A percentile compares a stretch with the other conserved stretches of the same genome.
Conservation (phyloP, 2,888 invertebrate genomes). For the Rhimphoctona megacephalus region DNA sequence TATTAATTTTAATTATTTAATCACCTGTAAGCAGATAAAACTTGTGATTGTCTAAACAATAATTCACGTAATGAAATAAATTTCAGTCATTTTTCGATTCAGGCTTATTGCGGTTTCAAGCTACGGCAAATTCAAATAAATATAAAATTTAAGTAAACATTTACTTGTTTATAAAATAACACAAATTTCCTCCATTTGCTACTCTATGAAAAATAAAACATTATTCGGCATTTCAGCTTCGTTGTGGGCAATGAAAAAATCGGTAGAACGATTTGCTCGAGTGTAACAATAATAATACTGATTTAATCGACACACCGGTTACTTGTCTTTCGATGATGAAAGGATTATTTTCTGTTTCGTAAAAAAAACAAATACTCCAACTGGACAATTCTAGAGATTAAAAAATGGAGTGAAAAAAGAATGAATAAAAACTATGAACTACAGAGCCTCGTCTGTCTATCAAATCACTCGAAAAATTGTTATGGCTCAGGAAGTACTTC, state of each 20-base stretch:
- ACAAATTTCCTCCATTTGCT: background rate
- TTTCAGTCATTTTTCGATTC: background rate
- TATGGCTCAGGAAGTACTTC: slow-evolving; percentile 30
- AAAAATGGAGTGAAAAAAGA: slow-evolving; percentile 23
- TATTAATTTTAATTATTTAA: no score
- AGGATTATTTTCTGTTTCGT: slow-evolving; percentile 1
- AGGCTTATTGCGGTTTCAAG: background rate
- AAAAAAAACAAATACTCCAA: slow-evolving; percentile 1
- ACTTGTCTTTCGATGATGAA: slow-evolving; percentile 33
- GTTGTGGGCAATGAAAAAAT: background rate
- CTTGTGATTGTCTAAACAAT: background rate
- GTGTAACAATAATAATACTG: slow-evolving; percentile 66
- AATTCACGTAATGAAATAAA: background rate
- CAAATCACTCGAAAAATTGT: slow-evolving; percentile 36
- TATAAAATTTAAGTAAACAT: background rate
- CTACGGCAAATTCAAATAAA: slow-evolving; percentile 30
- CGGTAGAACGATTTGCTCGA: background rate
- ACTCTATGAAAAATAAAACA: background rate
- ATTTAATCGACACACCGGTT: slow-evolving; percentile 50
- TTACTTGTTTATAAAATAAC: background rate
- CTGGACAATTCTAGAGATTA: background rate
- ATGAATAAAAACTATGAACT: slow-evolving; percentile 34
- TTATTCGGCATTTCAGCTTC: slow-evolving; percentile 9
- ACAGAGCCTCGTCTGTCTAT: slow-evolving; percentile 21
- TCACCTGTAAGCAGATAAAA: background rate